A percentile compares a stretch with the other conserved stretches of the same genome.
phyloP scores from a whole-genome alignment of 2,888 invertebrate species.

The Acanthococcus lagerstroemiae region DNA sequence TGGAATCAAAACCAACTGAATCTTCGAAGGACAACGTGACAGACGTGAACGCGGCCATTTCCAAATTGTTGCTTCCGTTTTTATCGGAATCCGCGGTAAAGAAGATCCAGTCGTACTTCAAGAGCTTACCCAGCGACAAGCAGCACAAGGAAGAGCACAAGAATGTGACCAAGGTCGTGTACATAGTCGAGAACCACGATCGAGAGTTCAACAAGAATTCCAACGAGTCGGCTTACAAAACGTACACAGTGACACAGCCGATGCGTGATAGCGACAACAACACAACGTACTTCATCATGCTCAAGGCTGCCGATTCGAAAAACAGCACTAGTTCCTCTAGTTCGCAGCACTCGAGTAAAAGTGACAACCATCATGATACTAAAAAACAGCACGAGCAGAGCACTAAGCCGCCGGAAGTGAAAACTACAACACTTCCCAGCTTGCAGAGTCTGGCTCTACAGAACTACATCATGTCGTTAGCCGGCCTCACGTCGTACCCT shows the following conservation, averaged over 20 bases:
- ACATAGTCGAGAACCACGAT: constrained; percentile 2
- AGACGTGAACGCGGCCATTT: constrained; percentile 13
- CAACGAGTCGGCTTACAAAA: not conserved
- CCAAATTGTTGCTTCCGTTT: constrained; percentile 13
- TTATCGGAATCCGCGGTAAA: constrained; percentile 11
- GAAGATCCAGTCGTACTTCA: constrained; percentile 17
- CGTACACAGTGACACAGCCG: constrained; percentile 12
- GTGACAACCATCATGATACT: not conserved
- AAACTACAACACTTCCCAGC: not conserved
- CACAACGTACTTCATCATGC: constrained; percentile 19
- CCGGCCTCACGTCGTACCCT: not conserved
- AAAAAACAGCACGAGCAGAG: not conserved
- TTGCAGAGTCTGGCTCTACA: constrained; percentile 9
- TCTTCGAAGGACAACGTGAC: not conserved
- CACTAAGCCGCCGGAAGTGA: not conserved
- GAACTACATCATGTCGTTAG: constrained; percentile 25
- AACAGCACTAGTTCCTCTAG: not conserved
- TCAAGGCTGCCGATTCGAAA: constrained; percentile 5
- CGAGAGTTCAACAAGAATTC: not conserved
- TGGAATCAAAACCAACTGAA: not conserved
- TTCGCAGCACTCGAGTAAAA: not conserved
- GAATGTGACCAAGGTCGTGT: not conserved
- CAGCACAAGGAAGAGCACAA: not conserved
- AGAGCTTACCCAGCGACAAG: not conserved
- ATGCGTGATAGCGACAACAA: constrained; percentile 4